phyloP scores from a whole-genome alignment of 2,888 invertebrate genomes.

The Meteorus cinctellus region DNA sequence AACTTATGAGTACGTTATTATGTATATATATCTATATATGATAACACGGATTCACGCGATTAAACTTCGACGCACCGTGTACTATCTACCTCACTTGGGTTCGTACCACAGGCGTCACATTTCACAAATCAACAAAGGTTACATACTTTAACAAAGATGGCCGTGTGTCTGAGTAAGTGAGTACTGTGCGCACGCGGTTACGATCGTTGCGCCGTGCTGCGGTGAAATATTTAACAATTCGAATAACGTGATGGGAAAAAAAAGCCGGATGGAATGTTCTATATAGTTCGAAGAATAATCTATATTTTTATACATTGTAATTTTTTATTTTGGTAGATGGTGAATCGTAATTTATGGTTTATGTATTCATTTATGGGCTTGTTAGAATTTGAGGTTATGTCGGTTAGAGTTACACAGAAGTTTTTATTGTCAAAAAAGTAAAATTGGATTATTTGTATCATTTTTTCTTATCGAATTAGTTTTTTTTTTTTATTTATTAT shows the following conservation, averaged over 20 bases:
- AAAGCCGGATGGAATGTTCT: no score
- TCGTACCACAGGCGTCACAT: slow-evolving; percentile 67
- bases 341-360: no score
- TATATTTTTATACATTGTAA: no score
- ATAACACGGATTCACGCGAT: slow-evolving; percentile 30
- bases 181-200: slow-evolving; percentile 56
- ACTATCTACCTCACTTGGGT: slow-evolving; percentile 28
- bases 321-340: no score
- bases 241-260: not conserved
- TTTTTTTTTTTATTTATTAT: no score
- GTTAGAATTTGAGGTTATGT: no score
- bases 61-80: slow-evolving; percentile 39
- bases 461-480: no score
- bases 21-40: not conserved
- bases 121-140: slow-evolving; percentile 74
- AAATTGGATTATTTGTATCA: no score
- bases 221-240: slow-evolving; percentile 27
- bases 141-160: slow-evolving; percentile 73
- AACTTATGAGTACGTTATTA: not conserved
- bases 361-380: no score
- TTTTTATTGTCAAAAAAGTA: no score
- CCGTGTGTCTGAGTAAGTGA: slow-evolving; percentile 56
- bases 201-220: slow-evolving; percentile 27
- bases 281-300: no score
- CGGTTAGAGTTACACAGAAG: no score